Evolutionary conservation across 64 coral and sea anemone species (phyloP), one percentile per base, ranked within the genome.

Genomic region (Catalaphyllia jardinei): DNA sequence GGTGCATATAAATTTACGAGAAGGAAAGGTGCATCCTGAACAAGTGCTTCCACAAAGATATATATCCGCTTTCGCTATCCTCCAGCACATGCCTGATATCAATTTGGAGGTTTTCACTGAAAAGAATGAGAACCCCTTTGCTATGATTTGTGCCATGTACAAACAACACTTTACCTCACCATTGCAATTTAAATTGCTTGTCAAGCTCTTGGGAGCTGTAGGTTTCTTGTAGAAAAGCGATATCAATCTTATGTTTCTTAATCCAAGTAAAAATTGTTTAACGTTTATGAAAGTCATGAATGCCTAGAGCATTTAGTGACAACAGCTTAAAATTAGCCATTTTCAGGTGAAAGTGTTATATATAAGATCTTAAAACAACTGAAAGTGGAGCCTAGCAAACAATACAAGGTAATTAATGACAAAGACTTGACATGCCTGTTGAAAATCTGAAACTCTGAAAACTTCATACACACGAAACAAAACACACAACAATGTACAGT

Each of bases 1-100:
- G 73, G 27, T 29, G 73, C 52, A n/a, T 88, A 88, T 30, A 88
- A 13, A 39, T 88, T 77, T 3, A 74, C 59, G 16, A 77, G 29
- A 29, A 75, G 25, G 18, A 77, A 76, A 30, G 64, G 74, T 19
- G 71, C 12, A 13, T 57, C 62, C 77, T 88, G 86, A 49, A 88
- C 31, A 17, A 76, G 19, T 24, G 86, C 51, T 15, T 77, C n/a
- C 28, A 88, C 29, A 76, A 88, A 33, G 19, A 77, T 61, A 67
- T 61, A 67, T 83, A 79, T 73, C 71, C 5, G 27, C 29, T 10
- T 9, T 73, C n/a, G 27, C 11, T 73, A 73, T 73, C 71, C 27
- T 4, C 4, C 29, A 9, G 24, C 24, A 73, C 71, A 2, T 73
- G 5, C 27, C 28, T 33, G 8, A 73, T 29, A 29, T 73, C 71